Percentiles rank a stretch among this genome's conserved stretches.
Evolutionary conservation across 2,888 invertebrate genomes (phyloP).

Genomic region (Oasisia sp.): DNA sequence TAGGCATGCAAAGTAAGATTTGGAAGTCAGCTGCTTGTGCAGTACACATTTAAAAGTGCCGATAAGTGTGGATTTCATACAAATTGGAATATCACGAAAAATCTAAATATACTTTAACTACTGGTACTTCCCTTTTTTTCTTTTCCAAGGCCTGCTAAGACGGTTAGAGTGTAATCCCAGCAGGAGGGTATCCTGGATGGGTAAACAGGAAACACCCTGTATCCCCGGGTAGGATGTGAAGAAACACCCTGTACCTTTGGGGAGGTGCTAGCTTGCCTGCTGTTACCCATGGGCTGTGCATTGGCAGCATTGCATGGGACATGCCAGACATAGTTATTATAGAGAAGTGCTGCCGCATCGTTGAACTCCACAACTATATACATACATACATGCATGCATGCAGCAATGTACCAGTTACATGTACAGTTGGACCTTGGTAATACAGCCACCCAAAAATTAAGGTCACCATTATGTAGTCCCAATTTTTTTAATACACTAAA

Average conservation of each 20-base stretch:
- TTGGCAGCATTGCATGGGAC: not conserved
- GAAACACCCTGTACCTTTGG: constrained; percentile 10
- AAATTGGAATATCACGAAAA: not conserved
- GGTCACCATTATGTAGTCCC: too few species aligned
- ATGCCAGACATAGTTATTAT: not conserved
- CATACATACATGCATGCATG: too few species aligned
- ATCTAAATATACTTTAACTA: not conserved
- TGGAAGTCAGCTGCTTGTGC: not conserved
- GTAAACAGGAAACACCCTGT: not conserved
- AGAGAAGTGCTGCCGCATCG: not conserved
- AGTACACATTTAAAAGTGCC: not conserved
- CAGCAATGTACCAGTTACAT: not conserved
- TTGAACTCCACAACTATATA: not conserved
- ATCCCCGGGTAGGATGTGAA: not conserved
- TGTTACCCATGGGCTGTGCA: constrained; percentile 7
- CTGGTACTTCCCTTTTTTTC: not conserved
- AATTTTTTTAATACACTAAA: too few species aligned
- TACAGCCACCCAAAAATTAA: too few species aligned
- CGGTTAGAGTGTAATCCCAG: not conserved
- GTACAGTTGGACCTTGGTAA: too few species aligned
- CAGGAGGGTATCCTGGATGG: not conserved
- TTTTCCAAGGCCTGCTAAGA: not conserved
- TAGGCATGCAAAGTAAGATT: not conserved
- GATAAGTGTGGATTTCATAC: not conserved
- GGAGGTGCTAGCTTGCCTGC: not conserved